Base-by-base conservation (phyloP, 2,888 invertebrate genomes). In the Callimorpha dominula region DNA sequence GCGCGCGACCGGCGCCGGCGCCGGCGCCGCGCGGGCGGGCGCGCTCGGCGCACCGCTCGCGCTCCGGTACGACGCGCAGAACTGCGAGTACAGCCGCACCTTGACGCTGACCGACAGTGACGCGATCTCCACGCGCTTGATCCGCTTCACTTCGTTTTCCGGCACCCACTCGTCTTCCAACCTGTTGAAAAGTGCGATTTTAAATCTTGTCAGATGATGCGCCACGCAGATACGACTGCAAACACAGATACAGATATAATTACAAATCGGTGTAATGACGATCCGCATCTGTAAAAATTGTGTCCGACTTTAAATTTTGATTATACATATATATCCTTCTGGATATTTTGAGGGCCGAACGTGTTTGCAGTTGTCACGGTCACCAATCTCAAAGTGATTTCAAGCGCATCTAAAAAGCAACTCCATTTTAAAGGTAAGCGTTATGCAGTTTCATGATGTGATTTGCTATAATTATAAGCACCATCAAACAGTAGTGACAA, bases 141-240 rank as follows among this genome's bases (percentile, higher is more conserved):
- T 96, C 71, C 96, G 96, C 85, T 95, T 96, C 89, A 97, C 97
- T 77, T 97, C 97, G 89, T 97, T 96, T 91, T 98, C 98, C 0
- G 97, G 96, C 80, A 98, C 96, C 99, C 99, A 99, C 89, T 98
- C 97, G 92, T 99, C 98, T 40, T 98, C 97, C 91, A 98, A 94
- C 88, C 98, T 98, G 96, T 15, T 95, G 95, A 11, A 65, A 71
- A n/a, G 5, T 1, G 1, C 1, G 9, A 17, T 0, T 65, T 85
- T 75, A 88, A 74, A 70, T 12, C 9, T 12, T 4, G 71, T 31
- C 12, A 4, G 0, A 0, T 0, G 0, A 9, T 64, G 90, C 86
- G 94, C 95, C 95, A 94, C 94, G 93, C 92, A 88, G 90, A 85
- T 83, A 86, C 74, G 88, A 90, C 94, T 94, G 95, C 95, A 94